phyloP scores from a whole-genome alignment of 2,888 invertebrate genomes.

The Drosophila emarginata region DNA sequence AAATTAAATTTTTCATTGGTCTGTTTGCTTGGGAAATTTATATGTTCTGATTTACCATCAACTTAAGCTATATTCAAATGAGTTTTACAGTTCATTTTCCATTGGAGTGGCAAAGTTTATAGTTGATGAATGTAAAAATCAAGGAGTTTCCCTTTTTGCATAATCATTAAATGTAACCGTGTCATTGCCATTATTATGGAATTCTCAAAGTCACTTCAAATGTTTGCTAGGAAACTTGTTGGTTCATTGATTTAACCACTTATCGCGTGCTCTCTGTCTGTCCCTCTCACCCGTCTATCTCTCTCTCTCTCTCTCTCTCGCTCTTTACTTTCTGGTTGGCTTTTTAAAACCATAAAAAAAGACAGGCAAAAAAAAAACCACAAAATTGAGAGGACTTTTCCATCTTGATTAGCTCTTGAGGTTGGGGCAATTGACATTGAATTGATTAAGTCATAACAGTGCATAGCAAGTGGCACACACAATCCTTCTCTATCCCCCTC shows the following conservation, averaged over 20 bases:
- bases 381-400: slow-evolving; percentile 19
- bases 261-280: neutral
- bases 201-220: neutral
- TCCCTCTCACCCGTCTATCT: neutral
- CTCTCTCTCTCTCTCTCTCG: neutral
- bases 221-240: neutral
- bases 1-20: no score
- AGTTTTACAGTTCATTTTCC: no score
- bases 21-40: no score
- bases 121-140: slow-evolving; percentile 10
- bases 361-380: neutral
- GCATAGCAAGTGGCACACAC: neutral
- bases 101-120: neutral
- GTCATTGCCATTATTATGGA: neutral
- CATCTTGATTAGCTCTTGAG: slow-evolving; percentile 40
- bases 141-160: neutral
- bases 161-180: neutral
- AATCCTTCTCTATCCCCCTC: neutral
- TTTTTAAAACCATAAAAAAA: neutral
- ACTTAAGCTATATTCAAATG: no score
- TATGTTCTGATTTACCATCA: no score
- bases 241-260: neutral
- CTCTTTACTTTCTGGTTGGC: neutral
- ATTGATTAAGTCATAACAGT: slow-evolving; percentile 39
- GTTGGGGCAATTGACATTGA: slow-evolving; percentile 46